Percentiles rank a stretch among this genome's conserved stretches.
These are phyloP conservation scores for Rhynchotus rufescens DNA, from an alignment of 2,797 vertebrate genomes.

Conservation along the genomic window DNA sequence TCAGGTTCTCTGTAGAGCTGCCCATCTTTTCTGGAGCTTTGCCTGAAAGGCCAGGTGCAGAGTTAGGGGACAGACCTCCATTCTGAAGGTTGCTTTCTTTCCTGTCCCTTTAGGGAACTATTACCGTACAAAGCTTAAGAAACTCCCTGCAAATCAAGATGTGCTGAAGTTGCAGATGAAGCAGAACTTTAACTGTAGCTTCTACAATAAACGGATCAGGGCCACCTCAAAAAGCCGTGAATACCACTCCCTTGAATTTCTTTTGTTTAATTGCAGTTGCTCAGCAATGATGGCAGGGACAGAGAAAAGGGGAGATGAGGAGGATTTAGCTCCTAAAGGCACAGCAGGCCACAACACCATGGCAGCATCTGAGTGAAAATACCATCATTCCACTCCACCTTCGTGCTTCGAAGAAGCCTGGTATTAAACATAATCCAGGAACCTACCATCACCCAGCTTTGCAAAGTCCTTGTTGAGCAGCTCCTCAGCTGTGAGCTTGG, in stretches of 20 bases:
- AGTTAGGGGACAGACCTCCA: background rate
- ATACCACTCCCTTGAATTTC: background rate
- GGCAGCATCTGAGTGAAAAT: background rate
- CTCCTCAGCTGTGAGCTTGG: slow-evolving; percentile 97
- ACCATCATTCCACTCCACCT: background rate
- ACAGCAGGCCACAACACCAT: rapidly evolving
- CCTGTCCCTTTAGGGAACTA: background rate
- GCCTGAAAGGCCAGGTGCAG: slow-evolving; percentile 73
- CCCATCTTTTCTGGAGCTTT: slow-evolving; percentile 86
- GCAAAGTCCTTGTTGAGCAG: slow-evolving; percentile 98
- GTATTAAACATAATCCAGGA: background rate
- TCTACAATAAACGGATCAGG: background rate
- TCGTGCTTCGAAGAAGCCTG: background rate
- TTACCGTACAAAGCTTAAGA: background rate
- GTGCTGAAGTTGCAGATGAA: background rate
- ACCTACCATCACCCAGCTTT: slow-evolving; percentile 91
- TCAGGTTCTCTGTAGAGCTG: slow-evolving; percentile 87
- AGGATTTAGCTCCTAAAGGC: background rate
- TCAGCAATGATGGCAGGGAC: background rate
- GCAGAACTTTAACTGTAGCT: background rate
- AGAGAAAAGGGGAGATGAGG: background rate
- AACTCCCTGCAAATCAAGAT: background rate
- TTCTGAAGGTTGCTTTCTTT: background rate
- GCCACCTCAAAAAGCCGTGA: background rate
- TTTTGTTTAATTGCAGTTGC: background rate